These are phyloP conservation scores for Phylloscopus trochiloides DNA, from an alignment of 2,113 vertebrate species.

Conservation along the genomic window DNA sequence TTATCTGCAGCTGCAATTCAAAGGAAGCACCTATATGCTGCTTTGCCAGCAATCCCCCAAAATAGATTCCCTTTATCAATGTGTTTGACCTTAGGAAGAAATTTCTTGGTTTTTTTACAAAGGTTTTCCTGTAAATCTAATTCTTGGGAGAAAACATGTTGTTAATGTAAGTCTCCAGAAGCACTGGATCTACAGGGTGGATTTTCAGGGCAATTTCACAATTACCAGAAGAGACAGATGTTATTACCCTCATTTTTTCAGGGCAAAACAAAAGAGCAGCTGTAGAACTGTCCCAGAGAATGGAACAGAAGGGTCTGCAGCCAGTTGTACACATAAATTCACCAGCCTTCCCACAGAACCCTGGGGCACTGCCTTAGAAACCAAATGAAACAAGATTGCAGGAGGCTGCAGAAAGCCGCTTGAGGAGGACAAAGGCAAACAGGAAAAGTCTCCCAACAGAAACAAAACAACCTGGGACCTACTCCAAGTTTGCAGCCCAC, in stretches of 20 bases:
- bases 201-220: not conserved
- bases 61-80: not conserved
- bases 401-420: not conserved
- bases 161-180: not conserved
- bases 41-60: not conserved
- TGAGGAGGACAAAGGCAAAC: not conserved
- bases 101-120: not conserved
- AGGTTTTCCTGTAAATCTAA: not conserved
- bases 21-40: not conserved
- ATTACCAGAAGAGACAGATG: not conserved
- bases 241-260: not conserved
- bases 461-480: not conserved
- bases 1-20: conserved; percentile 17
- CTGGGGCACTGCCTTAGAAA: not conserved
- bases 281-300: not conserved
- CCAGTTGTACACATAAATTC: not conserved
- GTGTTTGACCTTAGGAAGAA: not conserved
- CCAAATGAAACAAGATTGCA: not conserved
- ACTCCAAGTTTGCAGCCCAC: not conserved
- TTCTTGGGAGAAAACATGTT: not conserved
- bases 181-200: not conserved
- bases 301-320: not conserved
- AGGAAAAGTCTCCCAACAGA: not conserved
- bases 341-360: not conserved
- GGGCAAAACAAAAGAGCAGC: not conserved